Evolutionary conservation across 2,113 vertebrate genomes (phyloP).

Genomic region (Microcebus murinus): DNA sequence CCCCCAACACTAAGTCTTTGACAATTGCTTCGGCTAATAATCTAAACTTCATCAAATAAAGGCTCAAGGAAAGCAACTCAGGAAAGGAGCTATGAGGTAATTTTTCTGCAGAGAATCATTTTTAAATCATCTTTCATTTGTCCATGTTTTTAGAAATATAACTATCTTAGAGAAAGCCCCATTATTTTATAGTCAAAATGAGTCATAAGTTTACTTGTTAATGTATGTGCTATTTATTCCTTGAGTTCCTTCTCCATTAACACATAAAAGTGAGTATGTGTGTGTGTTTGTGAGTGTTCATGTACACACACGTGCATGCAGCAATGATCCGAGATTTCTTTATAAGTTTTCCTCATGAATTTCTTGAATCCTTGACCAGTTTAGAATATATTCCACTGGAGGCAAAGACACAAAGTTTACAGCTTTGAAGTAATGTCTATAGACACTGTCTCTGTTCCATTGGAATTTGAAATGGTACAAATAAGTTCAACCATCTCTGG

Average conservation of each 20-base stretch:
- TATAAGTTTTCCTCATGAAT: neutral
- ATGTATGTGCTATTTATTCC: neutral
- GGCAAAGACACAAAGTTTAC: neutral
- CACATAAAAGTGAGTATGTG: neutral
- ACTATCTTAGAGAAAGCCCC: neutral
- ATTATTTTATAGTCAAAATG: neutral
- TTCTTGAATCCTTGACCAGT: neutral
- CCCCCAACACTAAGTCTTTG: neutral
- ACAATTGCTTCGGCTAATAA: neutral
- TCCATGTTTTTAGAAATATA: neutral
- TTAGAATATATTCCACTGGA: neutral
- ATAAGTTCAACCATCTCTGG: neutral
- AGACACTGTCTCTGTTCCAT: neutral
- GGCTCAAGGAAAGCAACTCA: neutral
- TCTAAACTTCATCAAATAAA: neutral
- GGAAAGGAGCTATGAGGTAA: neutral
- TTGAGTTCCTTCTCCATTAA: neutral
- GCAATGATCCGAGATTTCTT: neutral
- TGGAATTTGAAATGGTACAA: neutral
- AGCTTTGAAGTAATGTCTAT: neutral
- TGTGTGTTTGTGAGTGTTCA: no score
- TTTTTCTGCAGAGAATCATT: neutral
- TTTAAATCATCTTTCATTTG: neutral
- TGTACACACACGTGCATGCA: neutral
- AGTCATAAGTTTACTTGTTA: neutral